Conservation (phyloP, 2,113 vertebrate genomes). For the Pterocles burchelli region DNA sequence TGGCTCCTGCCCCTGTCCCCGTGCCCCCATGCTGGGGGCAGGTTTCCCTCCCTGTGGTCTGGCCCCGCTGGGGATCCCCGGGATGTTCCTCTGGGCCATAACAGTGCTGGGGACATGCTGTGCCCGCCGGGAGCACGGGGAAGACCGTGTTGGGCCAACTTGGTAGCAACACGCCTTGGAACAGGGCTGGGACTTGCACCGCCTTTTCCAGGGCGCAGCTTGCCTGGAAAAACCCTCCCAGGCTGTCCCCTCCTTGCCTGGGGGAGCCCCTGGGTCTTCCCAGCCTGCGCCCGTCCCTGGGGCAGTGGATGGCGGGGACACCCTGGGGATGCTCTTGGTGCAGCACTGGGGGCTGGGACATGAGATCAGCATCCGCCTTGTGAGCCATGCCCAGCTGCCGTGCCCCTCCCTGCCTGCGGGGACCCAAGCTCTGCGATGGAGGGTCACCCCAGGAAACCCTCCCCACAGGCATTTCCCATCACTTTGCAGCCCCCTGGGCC, state of each 20-base stretch:
- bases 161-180: neutral
- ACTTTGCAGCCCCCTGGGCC: neutral
- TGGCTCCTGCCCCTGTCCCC: neutral
- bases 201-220: neutral
- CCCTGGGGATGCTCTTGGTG: neutral
- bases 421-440: fast-evolving
- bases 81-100: neutral
- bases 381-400: neutral
- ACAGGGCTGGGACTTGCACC: neutral
- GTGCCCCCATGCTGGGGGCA: neutral
- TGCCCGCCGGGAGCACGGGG: fast-evolving
- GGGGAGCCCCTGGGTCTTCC: neutral
- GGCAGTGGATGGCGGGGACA: fast-evolving
- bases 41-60: neutral
- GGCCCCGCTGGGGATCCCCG: neutral
- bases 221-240: neutral
- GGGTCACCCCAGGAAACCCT: fast-evolving
- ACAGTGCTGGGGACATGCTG: fast-evolving
- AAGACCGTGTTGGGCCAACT: neutral
- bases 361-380: fast-evolving
- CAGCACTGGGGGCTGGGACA: neutral
- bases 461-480: neutral
- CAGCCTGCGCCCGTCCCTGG: fast-evolving
- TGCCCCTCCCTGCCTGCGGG: neutral
- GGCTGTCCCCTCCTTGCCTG: neutral